Percentiles rank a stretch among this genome's conserved stretches.
Evolutionary conservation across 1,140 invertebrate genomes (phyloP).

Genomic region (Drosophila tristis): DNA sequence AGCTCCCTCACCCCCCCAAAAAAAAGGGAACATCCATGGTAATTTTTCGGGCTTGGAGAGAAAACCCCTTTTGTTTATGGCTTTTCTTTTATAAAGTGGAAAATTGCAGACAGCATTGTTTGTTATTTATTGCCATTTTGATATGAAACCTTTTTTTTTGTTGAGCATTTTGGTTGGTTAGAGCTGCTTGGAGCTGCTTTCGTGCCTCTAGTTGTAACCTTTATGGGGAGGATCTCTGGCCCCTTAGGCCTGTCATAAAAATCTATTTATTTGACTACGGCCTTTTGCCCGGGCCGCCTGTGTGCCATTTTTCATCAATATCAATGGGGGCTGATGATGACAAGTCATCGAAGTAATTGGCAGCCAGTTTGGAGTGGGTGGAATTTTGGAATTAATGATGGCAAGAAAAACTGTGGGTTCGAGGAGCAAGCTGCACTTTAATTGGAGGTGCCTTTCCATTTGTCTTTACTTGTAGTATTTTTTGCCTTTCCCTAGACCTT

Average conservation of each 20-base stretch:
- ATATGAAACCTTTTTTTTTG: slow-evolving; percentile 73
- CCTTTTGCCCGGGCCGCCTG: slow-evolving; percentile 8
- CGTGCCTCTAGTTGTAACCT: slow-evolving; percentile 27
- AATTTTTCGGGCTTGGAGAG: slow-evolving; percentile 64
- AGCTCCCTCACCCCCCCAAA: slow-evolving; percentile 5
- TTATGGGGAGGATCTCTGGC: slow-evolving; percentile 15
- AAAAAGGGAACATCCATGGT: slow-evolving; percentile 70
- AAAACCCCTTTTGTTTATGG: slow-evolving; percentile 68
- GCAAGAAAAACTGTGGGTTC: too few species aligned
- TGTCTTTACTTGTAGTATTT: too few species aligned
- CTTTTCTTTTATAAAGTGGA: slow-evolving; percentile 79
- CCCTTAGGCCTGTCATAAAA: slow-evolving; percentile 59
- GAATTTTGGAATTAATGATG: background rate
- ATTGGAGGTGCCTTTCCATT: too few species aligned
- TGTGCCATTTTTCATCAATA: slow-evolving; percentile 50
- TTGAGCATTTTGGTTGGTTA: background rate
- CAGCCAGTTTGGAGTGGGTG: too few species aligned
- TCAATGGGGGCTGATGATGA: slow-evolving; percentile 61
- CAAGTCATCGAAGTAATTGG: slow-evolving; percentile 19
- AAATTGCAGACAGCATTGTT: slow-evolving; percentile 81
- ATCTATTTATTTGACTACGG: slow-evolving; percentile 34
- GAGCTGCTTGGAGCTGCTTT: background rate
- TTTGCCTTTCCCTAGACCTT: too few species aligned
- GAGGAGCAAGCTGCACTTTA: too few species aligned
- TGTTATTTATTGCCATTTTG: slow-evolving; percentile 82